Base-by-base conservation (phyloP, 2,113 vertebrate genomes). In the Pygathrix nemaeus region DNA sequence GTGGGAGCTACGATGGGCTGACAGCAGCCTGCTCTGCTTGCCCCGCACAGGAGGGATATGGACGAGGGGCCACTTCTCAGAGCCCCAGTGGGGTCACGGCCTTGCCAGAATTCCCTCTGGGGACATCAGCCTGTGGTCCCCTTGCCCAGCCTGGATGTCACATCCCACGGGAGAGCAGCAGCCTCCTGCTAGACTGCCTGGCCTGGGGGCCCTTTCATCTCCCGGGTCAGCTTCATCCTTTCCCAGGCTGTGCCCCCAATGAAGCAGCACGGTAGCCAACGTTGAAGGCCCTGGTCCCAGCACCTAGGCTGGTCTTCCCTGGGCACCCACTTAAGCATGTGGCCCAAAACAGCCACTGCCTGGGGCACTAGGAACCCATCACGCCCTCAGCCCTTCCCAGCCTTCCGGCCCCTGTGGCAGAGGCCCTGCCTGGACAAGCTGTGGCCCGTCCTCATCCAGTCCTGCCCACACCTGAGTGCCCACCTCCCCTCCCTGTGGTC, bases 1-100 rank as follows among this genome's bases (percentile, higher is more conserved):
- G 2, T 3, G 57, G 57, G 8, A 59, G 57, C 57, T 23, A 10
- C 5, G 43, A 43, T 25, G 57, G 57, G 57, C 57, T 25, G 57
- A 8, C 23, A 1, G 21, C 0, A 0, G 21, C 23, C 57, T 4
- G 57, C 57, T 59, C 57, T 25, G 57, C 0, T 59, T 5, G 14
- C 4, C 2, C 27, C 2, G 0, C 27, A 2, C 27, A 30, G 61
- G 5, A 64, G 11, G 27, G 27, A 64, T 30, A 11, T 0, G 5
- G 10, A 64, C 27, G 8, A 59, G 23, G 57, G 57, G 57, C 57
- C 23, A 59, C 57, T 59, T 57, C 8, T 25, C 59, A 61, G 23
- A 10, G 25, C 25, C 59, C 25, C 59, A 12, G 59, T 61, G 25
- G 59, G 52, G 52, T 55, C 52, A 55, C 17, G 0, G 52, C 52